Base-by-base conservation (phyloP, 2,797 vertebrate genomes). In the Harpagifer antarcticus region DNA sequence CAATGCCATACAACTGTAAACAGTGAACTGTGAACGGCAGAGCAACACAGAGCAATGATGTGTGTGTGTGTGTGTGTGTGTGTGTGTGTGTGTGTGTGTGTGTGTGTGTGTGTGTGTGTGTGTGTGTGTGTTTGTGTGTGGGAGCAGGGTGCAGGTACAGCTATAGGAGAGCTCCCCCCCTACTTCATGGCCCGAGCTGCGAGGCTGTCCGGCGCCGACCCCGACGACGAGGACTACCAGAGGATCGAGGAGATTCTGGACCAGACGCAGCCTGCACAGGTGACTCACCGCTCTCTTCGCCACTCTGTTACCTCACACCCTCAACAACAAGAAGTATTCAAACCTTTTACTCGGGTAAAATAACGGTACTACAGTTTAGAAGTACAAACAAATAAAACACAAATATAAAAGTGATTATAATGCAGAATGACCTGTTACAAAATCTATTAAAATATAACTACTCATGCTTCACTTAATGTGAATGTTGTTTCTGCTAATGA, bases 181-280 rank as follows among this genome's bases (percentile, higher is more conserved):
- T 98, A 98, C 89, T 99, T 99, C 68, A 98, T 98, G 98, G 97
- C 97, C 0, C 94, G 96, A 44, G 97, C 97, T 0, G 97, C 97
- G 9, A 93, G 97, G 12, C 94, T 98, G 43, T 98, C 97, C 1
- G 96, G 96, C 58, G 80, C 94, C 23, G 96, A 97, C 83, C 96
- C 96, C 6, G 95, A 97, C 72, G 96, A 98, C 82, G 96, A 97
- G 82, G 97, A 97, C 76, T 96, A 97, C 61, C 80, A 79, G 76
- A 83, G 50, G 31, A 88, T 89, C 84, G 96, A 98, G 89, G 96
- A 97, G 91, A 97, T 98, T 90, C 93, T 97, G 89, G 97, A 97
- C 91, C 95, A 96, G 70, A 94, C 95, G 47, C 88, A 96, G 82
- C 68, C 93, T 10, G 93, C 95, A 84, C 96, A 99, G 94, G 98